Evolutionary conservation across 2,113 vertebrate genomes (phyloP).

Genomic region (Eupsittula cactorum): DNA sequence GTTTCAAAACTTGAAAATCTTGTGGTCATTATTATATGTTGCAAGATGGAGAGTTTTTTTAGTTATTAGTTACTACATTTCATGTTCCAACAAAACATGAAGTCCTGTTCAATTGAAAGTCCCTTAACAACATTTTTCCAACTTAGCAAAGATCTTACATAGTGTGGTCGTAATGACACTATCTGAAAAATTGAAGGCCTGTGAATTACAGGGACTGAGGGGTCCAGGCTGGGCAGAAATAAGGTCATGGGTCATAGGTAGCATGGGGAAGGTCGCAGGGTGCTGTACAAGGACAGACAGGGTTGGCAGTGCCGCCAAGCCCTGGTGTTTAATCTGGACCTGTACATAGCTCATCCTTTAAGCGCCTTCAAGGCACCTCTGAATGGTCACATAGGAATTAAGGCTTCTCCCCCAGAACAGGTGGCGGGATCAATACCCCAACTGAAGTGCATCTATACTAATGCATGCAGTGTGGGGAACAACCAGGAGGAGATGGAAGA

Average conservation of each 20-base stretch:
- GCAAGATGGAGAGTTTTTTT: not conserved
- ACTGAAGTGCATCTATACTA: not conserved
- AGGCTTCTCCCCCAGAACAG: not conserved
- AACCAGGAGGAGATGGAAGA: not conserved
- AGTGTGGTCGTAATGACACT: not conserved
- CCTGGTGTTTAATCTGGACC: not conserved
- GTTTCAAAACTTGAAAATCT: not conserved
- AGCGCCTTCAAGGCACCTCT: not conserved
- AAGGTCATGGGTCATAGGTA: not conserved
- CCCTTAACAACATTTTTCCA: not conserved
- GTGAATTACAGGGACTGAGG: not conserved
- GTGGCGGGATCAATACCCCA: not conserved
- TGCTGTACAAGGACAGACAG: not conserved
- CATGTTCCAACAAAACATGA: not conserved
- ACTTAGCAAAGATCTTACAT: not conserved
- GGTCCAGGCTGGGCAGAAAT: fast-evolving
- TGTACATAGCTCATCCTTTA: not conserved
- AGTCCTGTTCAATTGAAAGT: not conserved
- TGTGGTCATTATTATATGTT: not conserved
- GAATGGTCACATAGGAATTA: not conserved
- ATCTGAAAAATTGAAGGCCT: not conserved
- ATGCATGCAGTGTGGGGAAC: not conserved
- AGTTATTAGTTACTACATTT: not conserved
- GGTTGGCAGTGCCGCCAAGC: not conserved
- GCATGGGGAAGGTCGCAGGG: not conserved